Percentiles rank a stretch among this genome's conserved stretches.
phyloP scores from a whole-genome alignment of 2,797 vertebrate species.

The Ptychobarbus kaznakovi region DNA sequence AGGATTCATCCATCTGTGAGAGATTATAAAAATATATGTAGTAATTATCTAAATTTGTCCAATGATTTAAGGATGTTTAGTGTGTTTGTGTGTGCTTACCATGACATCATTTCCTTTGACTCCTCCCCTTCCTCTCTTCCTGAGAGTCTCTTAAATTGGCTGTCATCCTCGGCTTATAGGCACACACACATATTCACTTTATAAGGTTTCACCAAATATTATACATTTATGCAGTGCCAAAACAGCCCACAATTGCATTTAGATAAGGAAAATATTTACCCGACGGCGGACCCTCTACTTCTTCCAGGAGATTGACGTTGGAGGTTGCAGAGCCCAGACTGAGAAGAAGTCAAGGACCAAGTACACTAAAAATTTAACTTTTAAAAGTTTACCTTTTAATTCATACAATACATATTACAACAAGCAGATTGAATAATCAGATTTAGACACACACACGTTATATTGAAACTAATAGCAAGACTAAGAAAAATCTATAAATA shows the following conservation, averaged over 20 bases:
- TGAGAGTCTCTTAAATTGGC: constrained; percentile 70
- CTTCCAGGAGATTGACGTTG: constrained; percentile 85
- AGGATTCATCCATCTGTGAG: constrained; percentile 17
- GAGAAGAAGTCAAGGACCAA: constrained; percentile 65
- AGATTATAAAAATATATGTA: background rate
- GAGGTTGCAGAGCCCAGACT: constrained; percentile 82
- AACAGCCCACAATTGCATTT: background rate
- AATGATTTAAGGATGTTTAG: background rate
- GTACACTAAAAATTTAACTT: background rate
- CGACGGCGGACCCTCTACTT: constrained; percentile 80
- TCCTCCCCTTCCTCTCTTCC: constrained; percentile 76
- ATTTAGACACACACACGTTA: background rate
- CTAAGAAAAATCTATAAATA: background rate
- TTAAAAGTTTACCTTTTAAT: background rate
- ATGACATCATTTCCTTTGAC: constrained; percentile 69
- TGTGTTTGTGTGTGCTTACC: constrained; percentile 52
- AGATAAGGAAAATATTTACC: constrained; percentile 71
- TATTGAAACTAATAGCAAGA: background rate
- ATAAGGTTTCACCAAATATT: constrained; percentile 8
- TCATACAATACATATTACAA: background rate
- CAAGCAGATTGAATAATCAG: background rate
- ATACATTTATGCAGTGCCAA: background rate
- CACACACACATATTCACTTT: constrained; percentile 20
- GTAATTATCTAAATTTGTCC: background rate
- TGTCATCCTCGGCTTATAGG: constrained; percentile 78